A percentile compares a stretch with the other conserved stretches of the same genome.
Conservation (phyloP, 2,113 vertebrate species). For the Dunckerocampus dactyliophorus region DNA sequence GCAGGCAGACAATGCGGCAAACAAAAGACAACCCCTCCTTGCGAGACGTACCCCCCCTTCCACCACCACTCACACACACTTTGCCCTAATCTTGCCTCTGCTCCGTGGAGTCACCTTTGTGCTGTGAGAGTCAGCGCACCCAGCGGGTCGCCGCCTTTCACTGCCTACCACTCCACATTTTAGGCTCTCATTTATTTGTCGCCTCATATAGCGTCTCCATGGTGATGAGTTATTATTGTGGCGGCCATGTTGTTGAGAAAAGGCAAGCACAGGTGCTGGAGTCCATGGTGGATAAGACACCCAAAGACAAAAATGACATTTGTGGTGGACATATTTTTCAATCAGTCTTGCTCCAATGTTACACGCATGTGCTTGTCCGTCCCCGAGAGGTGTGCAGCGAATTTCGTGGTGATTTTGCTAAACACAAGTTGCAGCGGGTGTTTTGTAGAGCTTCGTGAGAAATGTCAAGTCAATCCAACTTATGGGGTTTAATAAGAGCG, state of each 20-base stretch:
- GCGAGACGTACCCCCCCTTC: background rate
- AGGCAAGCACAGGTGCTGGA: constrained; percentile 55
- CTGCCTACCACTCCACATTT: constrained; percentile 17
- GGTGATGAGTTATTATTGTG: constrained; percentile 51
- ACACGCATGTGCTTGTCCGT: no score
- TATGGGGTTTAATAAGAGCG: no score
- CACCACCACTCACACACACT: background rate
- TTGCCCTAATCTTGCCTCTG: constrained; percentile 30
- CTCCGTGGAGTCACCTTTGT: constrained; percentile 66
- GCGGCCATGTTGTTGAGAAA: constrained; percentile 63
- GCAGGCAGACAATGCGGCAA: constrained; percentile 54
- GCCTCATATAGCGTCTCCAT: constrained; percentile 47
- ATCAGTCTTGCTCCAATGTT: no score
- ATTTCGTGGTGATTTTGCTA: no score
- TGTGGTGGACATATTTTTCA: background rate
- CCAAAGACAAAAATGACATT: no score
- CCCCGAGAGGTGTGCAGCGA: no score
- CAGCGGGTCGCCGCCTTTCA: constrained; percentile 59
- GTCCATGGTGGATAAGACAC: constrained; percentile 10
- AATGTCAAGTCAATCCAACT: no score
- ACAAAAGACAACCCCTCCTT: constrained; percentile 49
- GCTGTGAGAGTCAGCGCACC: constrained; percentile 48
- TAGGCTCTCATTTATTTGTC: constrained; percentile 6
- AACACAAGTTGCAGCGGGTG: no score
- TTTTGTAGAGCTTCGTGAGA: no score